These are phyloP conservation scores for Scaptomyza polygonia DNA, from an alignment of 2,888 invertebrate species.

Conservation along the genomic window DNA sequence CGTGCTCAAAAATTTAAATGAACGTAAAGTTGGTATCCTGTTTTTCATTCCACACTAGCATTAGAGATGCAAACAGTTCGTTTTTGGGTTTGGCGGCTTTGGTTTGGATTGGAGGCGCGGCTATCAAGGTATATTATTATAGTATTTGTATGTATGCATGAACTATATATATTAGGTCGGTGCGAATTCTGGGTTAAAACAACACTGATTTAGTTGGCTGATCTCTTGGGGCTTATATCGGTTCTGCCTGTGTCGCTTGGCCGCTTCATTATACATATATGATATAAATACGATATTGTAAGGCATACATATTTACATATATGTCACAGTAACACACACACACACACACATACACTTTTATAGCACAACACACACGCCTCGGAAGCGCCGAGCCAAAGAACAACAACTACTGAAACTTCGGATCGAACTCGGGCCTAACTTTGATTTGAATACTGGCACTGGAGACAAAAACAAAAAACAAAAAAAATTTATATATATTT, in stretches of 20 bases:
- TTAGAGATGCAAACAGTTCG: slow-evolving; percentile 40
- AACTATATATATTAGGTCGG: slow-evolving; percentile 35
- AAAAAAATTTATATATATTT: slow-evolving; percentile 16
- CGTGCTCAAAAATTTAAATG: slow-evolving; percentile 50
- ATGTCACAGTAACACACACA: slow-evolving; percentile 15
- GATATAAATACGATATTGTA: slow-evolving; percentile 35
- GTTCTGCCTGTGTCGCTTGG: slow-evolving; percentile 65
- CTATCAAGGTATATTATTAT: slow-evolving; percentile 1
- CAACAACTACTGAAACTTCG: slow-evolving; percentile 36
- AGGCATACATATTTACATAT: slow-evolving; percentile 14
- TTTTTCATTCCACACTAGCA: slow-evolving; percentile 80
- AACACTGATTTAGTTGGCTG: slow-evolving; percentile 80
- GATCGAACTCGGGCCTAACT: slow-evolving; percentile 33
- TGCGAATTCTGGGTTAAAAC: slow-evolving; percentile 73
- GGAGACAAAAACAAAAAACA: slow-evolving; percentile 20
- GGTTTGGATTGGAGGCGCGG: neutral
- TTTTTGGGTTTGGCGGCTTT: neutral
- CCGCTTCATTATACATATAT: slow-evolving; percentile 45
- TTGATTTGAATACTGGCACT: slow-evolving; percentile 68
- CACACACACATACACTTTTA: slow-evolving; percentile 28
- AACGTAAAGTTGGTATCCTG: slow-evolving; percentile 77
- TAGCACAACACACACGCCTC: slow-evolving; percentile 58
- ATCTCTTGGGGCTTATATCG: slow-evolving; percentile 82
- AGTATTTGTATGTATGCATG: neutral
- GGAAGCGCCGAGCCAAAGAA: slow-evolving; percentile 45